Base-by-base conservation (phyloP, 2,797 vertebrate species). In the Anas acuta region DNA sequence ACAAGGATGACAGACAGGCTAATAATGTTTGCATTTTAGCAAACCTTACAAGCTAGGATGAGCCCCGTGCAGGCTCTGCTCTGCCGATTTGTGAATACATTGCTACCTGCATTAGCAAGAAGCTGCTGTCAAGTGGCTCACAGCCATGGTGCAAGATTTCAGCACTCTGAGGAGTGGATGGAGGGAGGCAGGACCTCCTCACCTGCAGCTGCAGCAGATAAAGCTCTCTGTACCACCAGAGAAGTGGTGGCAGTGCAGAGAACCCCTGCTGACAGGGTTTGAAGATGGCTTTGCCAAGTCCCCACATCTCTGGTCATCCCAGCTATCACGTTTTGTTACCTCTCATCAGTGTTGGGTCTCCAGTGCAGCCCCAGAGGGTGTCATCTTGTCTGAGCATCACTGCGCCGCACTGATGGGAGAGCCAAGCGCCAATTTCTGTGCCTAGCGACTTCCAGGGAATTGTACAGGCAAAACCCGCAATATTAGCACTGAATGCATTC, bases 331-430 rank as follows among this genome's bases (percentile, higher is more conserved):
- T 32, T 87, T 87, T 56, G 30, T n/a, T 41, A 25, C n/a, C 49
- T 53, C 20, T 71, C 19, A 20, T 2, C 1, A 9, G 3, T 11
- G 3, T 9, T 56, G 15, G 19, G 35, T 71, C n/a, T 76, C 25
- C 20, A 11, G 12, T 18, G 56, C 7, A 20, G 47, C 20, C 7
- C 14, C 61, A 56, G n/a, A 66, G 25, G 49, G 9, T 54, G 21
- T 56, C 64, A 69, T 32, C 6, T 72, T 5, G 4, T 57, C 61
- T 61, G 37, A 86, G 30, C 11, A 54, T 39, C n/a, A 28, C 30
- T 23, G 37, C 0, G 0, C 0, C 0, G 25, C 0, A 0, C 71
- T 47, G 32, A 65, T 9, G 37, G 64, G 37, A 65, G 41, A 78
- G 3, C 28, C 20, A 37, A 23, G 11, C 14, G 39, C 21, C 62